Percentiles rank a stretch among this genome's conserved stretches.
Evolutionary conservation across 2,797 vertebrate species (phyloP).

Genomic region (Alosa sapidissima): DNA sequence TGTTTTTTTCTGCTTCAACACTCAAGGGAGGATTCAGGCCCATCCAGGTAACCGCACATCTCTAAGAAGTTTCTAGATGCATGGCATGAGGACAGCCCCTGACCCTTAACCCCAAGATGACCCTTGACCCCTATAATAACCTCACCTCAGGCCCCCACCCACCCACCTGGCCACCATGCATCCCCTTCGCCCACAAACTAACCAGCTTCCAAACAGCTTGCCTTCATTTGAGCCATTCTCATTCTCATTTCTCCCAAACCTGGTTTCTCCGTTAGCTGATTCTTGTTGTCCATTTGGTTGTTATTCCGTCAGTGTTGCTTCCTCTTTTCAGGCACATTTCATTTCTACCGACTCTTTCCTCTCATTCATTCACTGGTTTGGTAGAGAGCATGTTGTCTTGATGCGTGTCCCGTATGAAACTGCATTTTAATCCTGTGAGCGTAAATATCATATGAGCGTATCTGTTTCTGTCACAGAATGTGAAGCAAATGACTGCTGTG

Average conservation of each 20-base stretch:
- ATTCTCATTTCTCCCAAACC: background rate
- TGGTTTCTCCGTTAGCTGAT: background rate
- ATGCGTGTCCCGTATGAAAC: background rate
- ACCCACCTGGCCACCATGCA: conserved; percentile 35
- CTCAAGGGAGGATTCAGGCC: conserved; percentile 99
- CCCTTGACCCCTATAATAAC: background rate
- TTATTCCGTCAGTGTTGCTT: background rate
- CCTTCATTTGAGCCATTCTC: background rate
- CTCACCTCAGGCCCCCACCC: background rate
- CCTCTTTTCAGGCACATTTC: background rate
- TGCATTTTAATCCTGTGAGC: background rate
- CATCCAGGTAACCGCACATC: conserved; percentile 72
- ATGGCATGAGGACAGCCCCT: conserved; percentile 68
- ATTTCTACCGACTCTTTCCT: background rate
- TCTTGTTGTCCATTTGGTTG: background rate
- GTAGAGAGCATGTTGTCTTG: conserved; percentile 2
- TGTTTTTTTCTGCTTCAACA: conserved; percentile 90
- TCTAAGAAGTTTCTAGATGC: conserved; percentile 63
- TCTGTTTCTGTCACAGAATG: background rate
- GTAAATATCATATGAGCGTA: background rate
- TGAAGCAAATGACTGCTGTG: background rate
- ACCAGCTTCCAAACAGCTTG: background rate
- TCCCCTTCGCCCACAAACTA: background rate
- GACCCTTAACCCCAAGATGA: conserved; percentile 38
- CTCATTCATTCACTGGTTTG: background rate